Conservation (phyloP, 1,140 invertebrate species). For the Magallana angulata region DNA sequence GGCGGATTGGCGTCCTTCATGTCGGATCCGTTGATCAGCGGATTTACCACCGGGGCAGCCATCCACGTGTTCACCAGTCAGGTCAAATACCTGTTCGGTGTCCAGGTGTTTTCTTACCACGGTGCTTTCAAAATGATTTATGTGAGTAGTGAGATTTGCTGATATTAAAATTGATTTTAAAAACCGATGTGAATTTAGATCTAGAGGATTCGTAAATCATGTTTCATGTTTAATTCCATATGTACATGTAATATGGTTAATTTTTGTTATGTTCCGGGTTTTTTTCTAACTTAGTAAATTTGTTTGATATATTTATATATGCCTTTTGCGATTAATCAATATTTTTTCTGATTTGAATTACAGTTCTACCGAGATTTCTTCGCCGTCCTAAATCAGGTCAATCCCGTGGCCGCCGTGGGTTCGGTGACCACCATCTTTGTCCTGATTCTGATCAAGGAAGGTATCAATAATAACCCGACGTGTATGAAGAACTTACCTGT, state of each 20-base stretch:
- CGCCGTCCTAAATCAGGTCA: slow-evolving; percentile 76
- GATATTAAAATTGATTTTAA: background rate
- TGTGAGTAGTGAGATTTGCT: slow-evolving; percentile 70
- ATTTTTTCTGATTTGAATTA: slow-evolving; percentile 49
- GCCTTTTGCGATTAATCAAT: background rate
- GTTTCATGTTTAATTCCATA: no score
- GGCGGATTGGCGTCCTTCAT: slow-evolving; percentile 80
- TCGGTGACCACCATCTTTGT: slow-evolving; percentile 86
- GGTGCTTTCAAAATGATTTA: slow-evolving; percentile 79
- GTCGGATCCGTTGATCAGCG: slow-evolving; percentile 81
- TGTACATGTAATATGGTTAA: no score
- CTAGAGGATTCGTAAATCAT: no score
- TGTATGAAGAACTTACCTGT: slow-evolving; percentile 86
- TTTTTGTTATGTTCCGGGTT: background rate
- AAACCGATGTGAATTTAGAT: no score
- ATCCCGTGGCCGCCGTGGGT: slow-evolving; percentile 83
- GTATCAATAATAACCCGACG: slow-evolving; percentile 86
- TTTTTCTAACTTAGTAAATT: background rate
- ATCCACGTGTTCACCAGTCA: slow-evolving; percentile 81
- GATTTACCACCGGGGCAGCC: slow-evolving; percentile 81
- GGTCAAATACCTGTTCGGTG: slow-evolving; percentile 79
- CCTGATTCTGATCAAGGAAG: slow-evolving; percentile 89
- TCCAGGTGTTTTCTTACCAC: slow-evolving; percentile 73
- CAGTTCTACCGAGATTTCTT: slow-evolving; percentile 78
- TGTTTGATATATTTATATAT: background rate